Evolutionary conservation across 2,888 invertebrate genomes (phyloP).

Genomic region (Brachyptera risi): DNA sequence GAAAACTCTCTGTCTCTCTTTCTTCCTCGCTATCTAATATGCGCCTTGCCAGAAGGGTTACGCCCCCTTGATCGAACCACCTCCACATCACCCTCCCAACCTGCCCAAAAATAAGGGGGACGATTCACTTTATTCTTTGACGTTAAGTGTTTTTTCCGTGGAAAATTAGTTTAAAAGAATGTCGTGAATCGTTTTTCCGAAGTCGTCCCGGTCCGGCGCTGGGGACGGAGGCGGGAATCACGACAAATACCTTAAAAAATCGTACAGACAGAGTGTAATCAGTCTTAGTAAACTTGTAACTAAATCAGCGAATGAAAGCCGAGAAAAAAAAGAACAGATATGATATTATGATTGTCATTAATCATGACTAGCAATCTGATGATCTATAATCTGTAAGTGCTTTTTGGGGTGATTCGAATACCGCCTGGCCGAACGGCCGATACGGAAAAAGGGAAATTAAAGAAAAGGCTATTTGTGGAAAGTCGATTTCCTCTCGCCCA

Average conservation of each 20-base stretch:
- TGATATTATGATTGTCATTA: constrained; percentile 13
- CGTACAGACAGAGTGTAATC: constrained; percentile 28
- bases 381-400: constrained; percentile 3
- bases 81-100: not conserved
- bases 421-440: not conserved
- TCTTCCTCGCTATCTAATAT: not conserved
- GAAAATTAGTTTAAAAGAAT: constrained; percentile 15
- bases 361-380: constrained; percentile 11
- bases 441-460: constrained; percentile 12
- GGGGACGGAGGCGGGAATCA: constrained; percentile 25
- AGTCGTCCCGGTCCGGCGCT: constrained; percentile 18
- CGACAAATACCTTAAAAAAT: constrained; percentile 26
- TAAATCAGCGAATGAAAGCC: not conserved
- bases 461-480: not conserved
- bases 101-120: not conserved
- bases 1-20: not conserved
- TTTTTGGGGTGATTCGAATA: constrained; percentile 12
- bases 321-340: not conserved
- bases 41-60: not conserved
- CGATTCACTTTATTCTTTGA: constrained; percentile 20
- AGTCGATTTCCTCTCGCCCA: constrained; percentile 7
- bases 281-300: not conserved
- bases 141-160: not conserved
- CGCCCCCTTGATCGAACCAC: not conserved
- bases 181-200: constrained; percentile 14